Conservation (phyloP, 2,797 vertebrate species). For the Manis crassicaudata region DNA sequence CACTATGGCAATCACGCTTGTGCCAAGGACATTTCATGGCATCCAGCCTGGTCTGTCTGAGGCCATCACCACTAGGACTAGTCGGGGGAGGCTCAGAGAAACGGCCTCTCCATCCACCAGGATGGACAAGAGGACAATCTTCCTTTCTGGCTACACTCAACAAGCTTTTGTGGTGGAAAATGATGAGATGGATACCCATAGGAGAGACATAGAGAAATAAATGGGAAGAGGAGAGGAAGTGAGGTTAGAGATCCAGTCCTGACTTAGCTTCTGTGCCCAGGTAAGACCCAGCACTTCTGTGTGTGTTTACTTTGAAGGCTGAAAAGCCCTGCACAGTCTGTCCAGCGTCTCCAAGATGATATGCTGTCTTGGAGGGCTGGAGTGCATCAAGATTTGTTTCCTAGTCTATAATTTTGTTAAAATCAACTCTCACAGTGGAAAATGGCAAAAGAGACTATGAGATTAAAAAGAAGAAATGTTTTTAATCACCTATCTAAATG, state of each 20-base stretch:
- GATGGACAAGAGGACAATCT: accelerated
- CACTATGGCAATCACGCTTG: no score
- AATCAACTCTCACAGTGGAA: neutral
- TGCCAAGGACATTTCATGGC: accelerated
- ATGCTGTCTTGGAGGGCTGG: neutral
- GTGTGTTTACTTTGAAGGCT: neutral
- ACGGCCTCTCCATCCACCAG: accelerated
- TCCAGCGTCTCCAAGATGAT: neutral
- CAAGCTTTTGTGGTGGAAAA: neutral
- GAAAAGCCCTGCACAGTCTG: accelerated
- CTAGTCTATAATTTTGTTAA: neutral
- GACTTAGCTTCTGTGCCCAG: no score
- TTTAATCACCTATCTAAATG: neutral
- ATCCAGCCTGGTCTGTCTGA: accelerated
- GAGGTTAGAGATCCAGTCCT: no score
- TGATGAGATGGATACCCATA: accelerated
- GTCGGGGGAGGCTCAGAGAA: neutral
- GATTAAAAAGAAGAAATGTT: neutral
- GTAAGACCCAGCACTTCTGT: neutral
- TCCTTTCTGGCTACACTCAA: accelerated
- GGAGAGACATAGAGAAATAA: neutral
- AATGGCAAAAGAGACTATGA: neutral
- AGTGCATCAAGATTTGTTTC: no score
- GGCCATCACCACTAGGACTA: accelerated
- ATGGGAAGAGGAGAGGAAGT: neutral